Evolutionary conservation across 2,888 invertebrate genomes (phyloP), one percentile per base, ranked within the genome.

Genomic region (Eupithecia pulchellata): DNA sequence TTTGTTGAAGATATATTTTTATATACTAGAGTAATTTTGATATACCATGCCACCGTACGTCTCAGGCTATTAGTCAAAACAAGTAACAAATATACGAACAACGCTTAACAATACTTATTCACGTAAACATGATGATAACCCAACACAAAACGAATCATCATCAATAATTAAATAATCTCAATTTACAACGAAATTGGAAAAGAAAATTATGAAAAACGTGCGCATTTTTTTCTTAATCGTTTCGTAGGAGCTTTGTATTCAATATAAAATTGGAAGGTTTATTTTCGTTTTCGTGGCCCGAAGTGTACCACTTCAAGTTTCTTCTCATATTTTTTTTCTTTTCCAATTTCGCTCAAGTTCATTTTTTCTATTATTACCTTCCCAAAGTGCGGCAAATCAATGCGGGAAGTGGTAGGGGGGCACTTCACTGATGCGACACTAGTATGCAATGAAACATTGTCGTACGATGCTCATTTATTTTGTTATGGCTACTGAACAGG

Each of bases 131-230:
- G 73, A 80, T 55, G 57, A 73, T 36, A 79, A 79, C 65, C 80
- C 75, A 82, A 77, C 77, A 82, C 73, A 82, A 73, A 66, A 65
- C 42, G 73, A 69, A 81, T 85, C 81, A 79, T 84, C 86, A 89
- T 88, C 87, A 89, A n/a, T n/a, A 90, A 91, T 86, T 91, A 92
- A 92, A 92, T 93, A 93, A 93, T 93, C 93, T 93, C 92, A 84
- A 81, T 78, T 73, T 69, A 76, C 52, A 73, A 85, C 81, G 82
- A 85, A 89, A 85, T 79, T 88, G 87, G 86, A 84, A 85, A 85
- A 81, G 73, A 66, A 66, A 63, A 20, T 17, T 1, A 42, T n/a
- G n/a, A 5, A 17, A 39, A 2, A 42, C 0, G 5, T 1, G 1
- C 17, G 1, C 4, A 20, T 11, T 1, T n/a, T n/a, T 42, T 42